phyloP scores from a whole-genome alignment of 2,797 vertebrate genomes.

The Parambassis ranga region DNA sequence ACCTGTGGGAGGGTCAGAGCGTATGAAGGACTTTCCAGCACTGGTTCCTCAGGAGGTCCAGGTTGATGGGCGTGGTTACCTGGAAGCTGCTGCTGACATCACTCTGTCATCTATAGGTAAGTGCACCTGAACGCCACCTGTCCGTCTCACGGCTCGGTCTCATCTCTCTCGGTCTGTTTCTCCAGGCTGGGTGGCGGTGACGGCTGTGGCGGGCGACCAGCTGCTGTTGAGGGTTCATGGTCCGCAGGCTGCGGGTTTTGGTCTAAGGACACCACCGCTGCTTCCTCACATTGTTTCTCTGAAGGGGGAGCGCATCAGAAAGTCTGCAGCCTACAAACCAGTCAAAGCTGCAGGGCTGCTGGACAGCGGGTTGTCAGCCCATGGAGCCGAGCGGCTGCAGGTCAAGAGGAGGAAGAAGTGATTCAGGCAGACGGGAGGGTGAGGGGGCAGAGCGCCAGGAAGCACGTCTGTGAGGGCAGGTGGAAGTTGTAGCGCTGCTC shows the following conservation, averaged over 20 bases:
- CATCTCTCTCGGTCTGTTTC: neutral
- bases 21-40: too few relatives aligned
- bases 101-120: slow-evolving; percentile 92
- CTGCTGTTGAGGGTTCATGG: slow-evolving; percentile 81
- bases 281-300: slow-evolving; percentile 83
- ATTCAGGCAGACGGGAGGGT: neutral
- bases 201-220: slow-evolving; percentile 68
- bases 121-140: neutral
- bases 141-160: neutral
- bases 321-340: slow-evolving; percentile 80
- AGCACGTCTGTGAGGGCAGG: too few relatives aligned
- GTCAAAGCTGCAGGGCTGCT: slow-evolving; percentile 66
- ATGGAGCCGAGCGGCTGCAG: slow-evolving; percentile 14
- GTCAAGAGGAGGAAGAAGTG: slow-evolving; percentile 22
- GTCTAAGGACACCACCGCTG: slow-evolving; percentile 82
- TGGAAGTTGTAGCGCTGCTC: neutral
- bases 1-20: too few relatives aligned
- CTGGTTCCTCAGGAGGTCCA: slow-evolving; percentile 83
- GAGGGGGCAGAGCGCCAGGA: neutral
- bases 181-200: slow-evolving; percentile 93
- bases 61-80: slow-evolving; percentile 78
- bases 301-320: slow-evolving; percentile 82
- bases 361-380: slow-evolving; percentile 64
- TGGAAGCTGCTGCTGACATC: slow-evolving; percentile 87
- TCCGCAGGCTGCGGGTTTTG: slow-evolving; percentile 70